Percentiles rank a stretch among this genome's conserved stretches.
These are phyloP conservation scores for Patella caerulea DNA, from an alignment of 2,888 invertebrate genomes.

Conservation along the genomic window DNA sequence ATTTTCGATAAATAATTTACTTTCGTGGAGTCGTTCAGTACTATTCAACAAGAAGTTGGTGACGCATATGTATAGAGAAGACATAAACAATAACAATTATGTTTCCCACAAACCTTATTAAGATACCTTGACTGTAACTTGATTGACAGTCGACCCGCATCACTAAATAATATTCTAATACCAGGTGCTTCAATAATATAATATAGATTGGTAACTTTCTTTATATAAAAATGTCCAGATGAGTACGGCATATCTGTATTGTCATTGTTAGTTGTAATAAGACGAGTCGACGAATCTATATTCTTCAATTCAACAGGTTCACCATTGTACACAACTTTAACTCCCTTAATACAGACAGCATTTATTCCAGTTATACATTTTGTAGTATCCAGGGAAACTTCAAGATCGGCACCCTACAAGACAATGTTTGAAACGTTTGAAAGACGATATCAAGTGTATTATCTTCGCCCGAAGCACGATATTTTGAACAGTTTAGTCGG, in stretches of 20 bases:
- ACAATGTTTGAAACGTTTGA: too few relatives aligned
- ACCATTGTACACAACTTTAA: neutral
- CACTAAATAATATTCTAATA: constrained; percentile 44
- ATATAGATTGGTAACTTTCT: constrained; percentile 38
- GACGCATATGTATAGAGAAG: too few relatives aligned
- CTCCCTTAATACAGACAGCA: neutral
- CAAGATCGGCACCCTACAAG: neutral
- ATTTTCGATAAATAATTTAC: too few relatives aligned
- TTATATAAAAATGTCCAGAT: constrained; percentile 31
- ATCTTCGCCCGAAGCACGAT: too few relatives aligned
- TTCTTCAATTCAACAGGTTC: neutral
- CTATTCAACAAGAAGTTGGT: too few relatives aligned
- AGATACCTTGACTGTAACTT: constrained; percentile 19
- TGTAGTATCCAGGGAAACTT: neutral
- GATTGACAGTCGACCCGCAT: constrained; percentile 43
- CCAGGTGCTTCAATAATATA: constrained; percentile 40
- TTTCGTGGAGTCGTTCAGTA: too few relatives aligned
- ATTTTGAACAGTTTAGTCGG: too few relatives aligned
- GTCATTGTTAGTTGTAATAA: neutral
- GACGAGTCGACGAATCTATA: neutral
- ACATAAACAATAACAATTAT: too few relatives aligned
- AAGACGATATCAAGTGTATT: too few relatives aligned
- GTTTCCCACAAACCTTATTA: too few relatives aligned
- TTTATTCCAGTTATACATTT: neutral
- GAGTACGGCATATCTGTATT: constrained; percentile 29